Evolutionary conservation across 2,888 invertebrate species (phyloP), one percentile per base, ranked within the genome.

Genomic region (Cephus spinipes): DNA sequence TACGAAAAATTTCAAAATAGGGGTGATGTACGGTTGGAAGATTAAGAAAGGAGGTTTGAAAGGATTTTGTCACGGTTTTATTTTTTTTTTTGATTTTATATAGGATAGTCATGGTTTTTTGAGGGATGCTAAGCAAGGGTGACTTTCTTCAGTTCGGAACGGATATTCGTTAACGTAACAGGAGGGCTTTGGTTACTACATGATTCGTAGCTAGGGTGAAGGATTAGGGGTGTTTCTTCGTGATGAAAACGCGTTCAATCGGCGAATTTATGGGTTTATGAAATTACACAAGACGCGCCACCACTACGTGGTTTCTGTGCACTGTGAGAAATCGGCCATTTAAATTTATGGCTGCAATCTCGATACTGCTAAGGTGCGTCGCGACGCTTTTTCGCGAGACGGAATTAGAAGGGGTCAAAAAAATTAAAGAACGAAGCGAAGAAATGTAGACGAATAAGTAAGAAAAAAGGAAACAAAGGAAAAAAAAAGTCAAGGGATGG

Each of bases 311-410:
- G 55, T 23, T 23, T 55, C 23, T 6, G 23, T 9, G 55, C 23
- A 23, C 23, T 23, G 74, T 68, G 74, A 73, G 76, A 80, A 83
- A 86, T 83, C 81, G 78, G 76, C 79, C 78, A 82, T 82, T 82
- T 78, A 82, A 84, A 85, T 83, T 84, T 84, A 84, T 73, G 71
- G 74, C 75, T 79, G 74, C 68, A 74, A 73, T 73, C 73, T 77
- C 68, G n/a, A 30, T 35, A 76, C 71, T 30, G 12, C 1, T 9
- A n/a, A 71, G 15, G 30, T 71, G 71, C 30, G 71, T 30, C 33
- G 71, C 12, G 71, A 32, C 71, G 33, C 33, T 71, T 33, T 33
- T 30, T 71, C 30, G 23, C 55, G 23, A 55, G 9, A 23, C 40
- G 9, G 6, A 55, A 23, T 23, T 55, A 55, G 9, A 55, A 1